Evolutionary conservation across 2,888 invertebrate genomes (phyloP).

Genomic region (Lottia gigantea): DNA sequence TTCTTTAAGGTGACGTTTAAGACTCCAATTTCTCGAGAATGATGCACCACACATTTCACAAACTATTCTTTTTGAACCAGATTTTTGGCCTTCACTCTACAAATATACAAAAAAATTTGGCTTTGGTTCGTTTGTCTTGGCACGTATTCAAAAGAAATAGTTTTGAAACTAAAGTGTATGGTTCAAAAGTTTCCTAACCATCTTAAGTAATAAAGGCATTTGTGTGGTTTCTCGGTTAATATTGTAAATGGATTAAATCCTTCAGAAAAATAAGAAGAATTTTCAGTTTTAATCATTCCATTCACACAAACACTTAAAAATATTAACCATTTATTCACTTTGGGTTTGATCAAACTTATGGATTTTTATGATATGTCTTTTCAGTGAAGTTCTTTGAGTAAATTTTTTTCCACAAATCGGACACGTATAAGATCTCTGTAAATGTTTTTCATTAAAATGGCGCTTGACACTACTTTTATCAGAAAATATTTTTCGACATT

Average conservation of each 20-base stretch:
- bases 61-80: neutral
- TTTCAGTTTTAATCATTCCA: no score
- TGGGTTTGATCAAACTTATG: neutral
- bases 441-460: constrained; percentile 10
- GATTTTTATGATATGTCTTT: neutral
- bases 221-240: no score
- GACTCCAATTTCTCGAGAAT: constrained; percentile 7
- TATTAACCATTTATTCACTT: no score
- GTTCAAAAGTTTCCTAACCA: no score
- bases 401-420: neutral
- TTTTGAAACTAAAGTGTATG: no score
- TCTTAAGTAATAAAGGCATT: no score
- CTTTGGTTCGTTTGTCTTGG: neutral
- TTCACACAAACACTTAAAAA: no score
- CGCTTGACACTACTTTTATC: neutral
- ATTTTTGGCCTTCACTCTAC: no score
- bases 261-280: no score
- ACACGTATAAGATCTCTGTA: neutral
- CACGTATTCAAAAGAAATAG: neutral
- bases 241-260: no score
- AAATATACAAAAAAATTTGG: neutral
- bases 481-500: neutral
- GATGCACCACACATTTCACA: constrained; percentile 1
- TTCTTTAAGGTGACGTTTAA: neutral
- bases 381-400: constrained; percentile 7